These are phyloP conservation scores for Pelosia muscerda DNA, from an alignment of 2,888 invertebrate genomes.

Conservation along the genomic window DNA sequence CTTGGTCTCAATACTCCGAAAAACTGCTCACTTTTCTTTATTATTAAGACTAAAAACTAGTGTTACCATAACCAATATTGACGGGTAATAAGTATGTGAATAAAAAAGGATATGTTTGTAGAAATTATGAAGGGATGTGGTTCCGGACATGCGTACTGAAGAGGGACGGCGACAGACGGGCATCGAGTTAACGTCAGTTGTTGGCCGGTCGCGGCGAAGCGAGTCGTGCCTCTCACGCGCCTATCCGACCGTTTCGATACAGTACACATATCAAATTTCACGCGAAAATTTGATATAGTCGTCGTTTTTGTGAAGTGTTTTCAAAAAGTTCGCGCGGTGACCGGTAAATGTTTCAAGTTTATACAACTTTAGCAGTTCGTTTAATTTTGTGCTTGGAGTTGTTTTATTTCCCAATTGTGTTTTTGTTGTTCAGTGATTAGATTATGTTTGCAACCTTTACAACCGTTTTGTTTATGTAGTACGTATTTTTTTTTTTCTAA, in stretches of 20 bases:
- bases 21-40: constrained; percentile 16
- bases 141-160: constrained; percentile 84
- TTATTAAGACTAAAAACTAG: constrained; percentile 35
- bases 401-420: constrained; percentile 73
- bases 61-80: constrained; percentile 44
- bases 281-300: constrained; percentile 85
- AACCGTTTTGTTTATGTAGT: constrained; percentile 73
- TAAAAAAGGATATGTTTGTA: constrained; percentile 61
- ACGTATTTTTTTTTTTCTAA: constrained; percentile 63
- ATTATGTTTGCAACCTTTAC: constrained; percentile 64
- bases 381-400: constrained; percentile 64
- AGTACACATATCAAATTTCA: constrained; percentile 86
- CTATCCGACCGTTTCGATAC: constrained; percentile 59
- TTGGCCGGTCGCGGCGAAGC: constrained; percentile 73
- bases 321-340: constrained; percentile 56
- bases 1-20: constrained; percentile 25
- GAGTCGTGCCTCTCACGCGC: constrained; percentile 59
- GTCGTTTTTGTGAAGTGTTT: constrained; percentile 81
- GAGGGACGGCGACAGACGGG: constrained; percentile 74
- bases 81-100: constrained; percentile 44
- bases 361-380: constrained; percentile 64
- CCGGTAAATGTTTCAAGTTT: constrained; percentile 70
- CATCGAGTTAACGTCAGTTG: constrained; percentile 74
- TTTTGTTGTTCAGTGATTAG: constrained; percentile 75
- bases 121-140: constrained; percentile 73